A percentile compares a stretch with the other conserved stretches of the same genome.
phyloP scores from a whole-genome alignment of 2,113 vertebrate species.

The Diadophis punctatus region DNA sequence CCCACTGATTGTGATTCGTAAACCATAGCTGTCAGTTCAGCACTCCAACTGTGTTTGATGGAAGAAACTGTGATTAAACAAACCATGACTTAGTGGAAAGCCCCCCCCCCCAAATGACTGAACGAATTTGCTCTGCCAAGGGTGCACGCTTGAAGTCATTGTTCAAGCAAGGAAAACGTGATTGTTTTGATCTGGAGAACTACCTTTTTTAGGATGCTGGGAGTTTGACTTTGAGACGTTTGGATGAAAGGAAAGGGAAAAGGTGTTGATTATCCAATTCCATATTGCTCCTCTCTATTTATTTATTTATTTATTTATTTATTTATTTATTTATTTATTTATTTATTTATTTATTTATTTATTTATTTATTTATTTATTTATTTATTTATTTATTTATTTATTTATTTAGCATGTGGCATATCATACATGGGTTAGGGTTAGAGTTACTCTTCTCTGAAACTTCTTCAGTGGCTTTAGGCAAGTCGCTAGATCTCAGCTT shows the following conservation, averaged over 20 bases:
- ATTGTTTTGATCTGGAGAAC: background rate
- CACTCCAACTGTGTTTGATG: background rate
- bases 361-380: too few relatives aligned
- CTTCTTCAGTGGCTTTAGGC: background rate
- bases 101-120: background rate
- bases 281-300: background rate
- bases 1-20: background rate
- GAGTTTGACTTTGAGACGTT: background rate
- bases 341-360: too few relatives aligned
- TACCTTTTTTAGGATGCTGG: background rate
- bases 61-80: background rate
- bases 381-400: too few relatives aligned
- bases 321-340: too few relatives aligned
- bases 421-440: background rate
- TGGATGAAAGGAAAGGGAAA: background rate
- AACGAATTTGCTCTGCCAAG: constrained; percentile 18
- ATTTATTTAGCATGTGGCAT: background rate
- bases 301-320: too few relatives aligned
- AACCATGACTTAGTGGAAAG: background rate
- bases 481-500: background rate
- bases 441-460: background rate
- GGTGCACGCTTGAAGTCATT: background rate
- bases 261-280: too few relatives aligned
- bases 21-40: background rate
- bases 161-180: background rate